Conservation (phyloP, 2,888 invertebrate species). For the Andrena chrysosceles region DNA sequence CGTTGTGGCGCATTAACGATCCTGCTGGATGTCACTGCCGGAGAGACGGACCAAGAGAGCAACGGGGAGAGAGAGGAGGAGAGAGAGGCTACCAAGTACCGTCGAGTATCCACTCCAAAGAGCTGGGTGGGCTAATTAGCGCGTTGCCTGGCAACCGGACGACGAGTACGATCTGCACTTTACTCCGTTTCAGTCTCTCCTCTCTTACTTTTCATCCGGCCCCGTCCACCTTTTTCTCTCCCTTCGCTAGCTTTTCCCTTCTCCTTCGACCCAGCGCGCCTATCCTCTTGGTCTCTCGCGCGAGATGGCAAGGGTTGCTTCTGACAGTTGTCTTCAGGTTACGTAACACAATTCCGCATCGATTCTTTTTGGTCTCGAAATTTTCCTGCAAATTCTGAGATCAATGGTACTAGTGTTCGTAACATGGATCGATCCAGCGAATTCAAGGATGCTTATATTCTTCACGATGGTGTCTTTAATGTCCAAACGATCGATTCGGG, state of each 20-base stretch:
- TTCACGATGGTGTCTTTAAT: not conserved
- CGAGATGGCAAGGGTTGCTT: not conserved
- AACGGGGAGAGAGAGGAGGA: constrained; percentile 64
- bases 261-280: constrained; percentile 38
- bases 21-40: constrained; percentile 73
- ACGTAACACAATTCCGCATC: not conserved
- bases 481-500: constrained; percentile 6
- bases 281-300: not conserved
- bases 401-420: constrained; percentile 30
- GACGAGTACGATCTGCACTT: constrained; percentile 81
- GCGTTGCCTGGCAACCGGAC: constrained; percentile 84
- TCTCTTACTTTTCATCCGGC: constrained; percentile 55
- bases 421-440: constrained; percentile 18
- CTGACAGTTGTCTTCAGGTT: not conserved
- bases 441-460: not conserved
- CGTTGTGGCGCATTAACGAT: constrained; percentile 68
- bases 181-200: constrained; percentile 70
- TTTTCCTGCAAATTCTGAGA: not conserved
- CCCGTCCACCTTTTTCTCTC: constrained; percentile 23
- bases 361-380: not conserved
- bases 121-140: constrained; percentile 85
- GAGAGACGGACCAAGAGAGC: constrained; percentile 53
- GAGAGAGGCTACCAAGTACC: constrained; percentile 81
- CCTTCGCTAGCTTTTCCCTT: constrained; percentile 51
- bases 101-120: constrained; percentile 84